A percentile compares a stretch with the other conserved stretches of the same genome.
phyloP scores from a whole-genome alignment of 2,888 invertebrate genomes.

The Nineta flava region DNA sequence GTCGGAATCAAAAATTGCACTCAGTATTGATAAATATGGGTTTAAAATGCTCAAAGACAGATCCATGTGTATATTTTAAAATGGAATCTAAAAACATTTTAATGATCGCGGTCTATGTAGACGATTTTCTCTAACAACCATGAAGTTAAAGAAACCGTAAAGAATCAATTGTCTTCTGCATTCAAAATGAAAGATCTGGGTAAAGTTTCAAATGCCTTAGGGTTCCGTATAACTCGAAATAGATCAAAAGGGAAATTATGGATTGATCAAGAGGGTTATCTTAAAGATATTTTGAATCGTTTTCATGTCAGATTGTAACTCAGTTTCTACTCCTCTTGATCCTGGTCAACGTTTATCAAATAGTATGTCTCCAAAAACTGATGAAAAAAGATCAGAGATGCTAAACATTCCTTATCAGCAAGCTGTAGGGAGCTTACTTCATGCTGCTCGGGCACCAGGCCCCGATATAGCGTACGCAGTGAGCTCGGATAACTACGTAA shows the following conservation, averaged over 20 bases:
- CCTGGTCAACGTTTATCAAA: background rate
- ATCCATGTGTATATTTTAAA: slow-evolving; percentile 10
- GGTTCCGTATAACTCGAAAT: too few species aligned
- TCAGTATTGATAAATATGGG: slow-evolving; percentile 11
- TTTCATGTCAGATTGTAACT: background rate
- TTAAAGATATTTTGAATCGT: background rate
- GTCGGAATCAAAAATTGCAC: slow-evolving; percentile 13
- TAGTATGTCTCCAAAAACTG: background rate
- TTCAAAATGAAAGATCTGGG: background rate
- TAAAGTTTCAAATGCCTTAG: background rate
- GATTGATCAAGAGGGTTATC: background rate
- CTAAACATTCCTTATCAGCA: slow-evolving; percentile 1
- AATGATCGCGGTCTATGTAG: background rate
- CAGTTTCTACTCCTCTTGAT: too few species aligned
- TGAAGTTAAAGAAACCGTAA: background rate
- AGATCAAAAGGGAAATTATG: background rate
- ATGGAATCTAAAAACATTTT: background rate
- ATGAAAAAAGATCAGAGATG: background rate
- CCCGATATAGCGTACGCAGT: slow-evolving; percentile 3
- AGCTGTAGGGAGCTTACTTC: slow-evolving; percentile 3
- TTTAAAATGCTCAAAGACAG: slow-evolving; percentile 9
- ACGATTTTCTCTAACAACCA: background rate
- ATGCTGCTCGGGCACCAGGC: background rate
- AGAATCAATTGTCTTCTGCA: background rate
- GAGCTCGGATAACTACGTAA: too few species aligned